Evolutionary conservation across 1,140 invertebrate genomes (phyloP), one percentile per base, ranked within the genome.

Genomic region (Drosophila gunungcola): DNA sequence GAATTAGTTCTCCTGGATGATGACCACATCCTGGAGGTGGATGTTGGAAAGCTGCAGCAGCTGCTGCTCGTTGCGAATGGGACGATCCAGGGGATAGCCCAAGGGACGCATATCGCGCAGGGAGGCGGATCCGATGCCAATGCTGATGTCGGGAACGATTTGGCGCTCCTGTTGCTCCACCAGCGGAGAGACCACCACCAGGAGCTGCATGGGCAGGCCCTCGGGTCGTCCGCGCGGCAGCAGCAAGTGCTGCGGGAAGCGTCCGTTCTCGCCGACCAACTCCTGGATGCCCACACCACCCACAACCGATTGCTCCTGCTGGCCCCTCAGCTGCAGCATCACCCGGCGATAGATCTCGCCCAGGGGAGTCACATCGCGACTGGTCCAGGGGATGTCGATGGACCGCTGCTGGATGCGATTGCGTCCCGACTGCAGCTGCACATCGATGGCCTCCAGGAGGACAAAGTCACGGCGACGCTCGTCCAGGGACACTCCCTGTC

Each of bases 401-500:
- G 95, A 96, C 48, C 94, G 93, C 27, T 95, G 94, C 36, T 93
- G 92, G 46, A 97, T 94, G 43, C 94, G 92, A 86, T 96, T 96
- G 65, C 95, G 93, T 45, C 96, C 96, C 29, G 94, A 81, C 12
- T 92, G 91, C 43, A 97, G 89, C 58, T 95, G 93, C 67, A 94
- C 93, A 36, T 94, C 82, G 91, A 96, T 96, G 82, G 94, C 94
- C 70, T 97, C 96, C 27, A 96, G 86, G 77, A 95, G 93, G 48
- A 95, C 93, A 81, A 96, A 96, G 72, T 94, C 93, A 4, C 93
- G 92, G 56, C 95, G 94, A 64, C 94, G 94, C 58, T 95, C 91
- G 72, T 95, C 94, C 21, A 94, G 91, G 42, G 92, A 92, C 55
- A 93, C 46, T 0, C 38, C 92, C 41, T 93, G 92, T 54, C 94